Base-by-base conservation (phyloP, 1,140 invertebrate genomes). In the Drosophila sechellia region DNA sequence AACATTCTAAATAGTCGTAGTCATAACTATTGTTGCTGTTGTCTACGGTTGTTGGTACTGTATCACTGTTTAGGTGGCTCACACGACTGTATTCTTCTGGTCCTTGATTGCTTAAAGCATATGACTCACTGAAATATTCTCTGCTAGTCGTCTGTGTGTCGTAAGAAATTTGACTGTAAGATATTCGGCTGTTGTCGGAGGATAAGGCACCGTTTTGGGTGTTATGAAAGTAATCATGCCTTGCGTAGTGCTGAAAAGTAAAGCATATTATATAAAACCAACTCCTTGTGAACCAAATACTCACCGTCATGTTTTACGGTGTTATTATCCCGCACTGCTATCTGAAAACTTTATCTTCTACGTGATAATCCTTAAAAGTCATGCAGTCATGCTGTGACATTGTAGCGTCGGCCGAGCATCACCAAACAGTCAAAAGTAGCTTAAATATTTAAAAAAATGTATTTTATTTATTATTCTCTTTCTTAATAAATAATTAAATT, bases 151-250 rank as follows among this genome's bases (percentile, higher is more conserved):
- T 35, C 25, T 40, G 92, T 92, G 93, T 84, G 93, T 72, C 94
- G 93, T 89, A 77, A 59, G 94, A 95, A 90, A 94, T 94, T 76
- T 94, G 93, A 39, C 35, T 77, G 13, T 63, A 73, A 81, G 94
- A 94, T 77, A 97, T 97, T 93, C 97, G 94, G 93, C 97, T 98
- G 93, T 98, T 98, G 92, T 68, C 65, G 12, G 98, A 98, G 91
- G 96, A 98, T 66, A 98, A 94, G 74, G 97, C 97, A 93, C 98
- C 97, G 77, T 95, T 95, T 89, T 95, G 94, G 53, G 92, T 92
- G 71, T 92, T 92, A 61, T 92, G 92, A 61, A 84, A 90, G 68
- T 93, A 93, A 61, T 92, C 92, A 39, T 93, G 92, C 53, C 85
- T 91, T 58, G 92, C 92, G 76, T 92, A 92, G 58, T 91, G 77